phyloP scores from a whole-genome alignment of 1,140 invertebrate species.

The Odontomachus brunneus region DNA sequence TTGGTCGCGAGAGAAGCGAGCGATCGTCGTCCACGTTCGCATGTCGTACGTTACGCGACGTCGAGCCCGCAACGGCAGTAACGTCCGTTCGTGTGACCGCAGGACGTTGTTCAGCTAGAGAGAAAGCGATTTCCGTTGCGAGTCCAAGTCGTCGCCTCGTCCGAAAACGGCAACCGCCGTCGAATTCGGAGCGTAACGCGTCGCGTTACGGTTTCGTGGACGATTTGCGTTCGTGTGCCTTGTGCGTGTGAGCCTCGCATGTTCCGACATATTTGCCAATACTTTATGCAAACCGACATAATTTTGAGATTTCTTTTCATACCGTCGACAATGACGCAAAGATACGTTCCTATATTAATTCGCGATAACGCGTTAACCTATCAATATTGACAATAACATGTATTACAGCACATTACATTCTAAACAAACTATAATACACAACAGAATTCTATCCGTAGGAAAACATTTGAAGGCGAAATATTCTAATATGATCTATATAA shows the following conservation, averaged over 20 bases:
- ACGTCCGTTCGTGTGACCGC: conserved; percentile 57
- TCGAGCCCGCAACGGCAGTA: conserved; percentile 33
- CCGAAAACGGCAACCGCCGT: conserved; percentile 62
- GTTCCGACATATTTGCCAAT: neutral
- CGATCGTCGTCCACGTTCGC: conserved; percentile 34
- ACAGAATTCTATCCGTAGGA: too few relatives aligned
- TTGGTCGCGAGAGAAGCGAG: conserved; percentile 13
- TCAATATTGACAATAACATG: too few relatives aligned
- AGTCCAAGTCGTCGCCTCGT: conserved; percentile 14
- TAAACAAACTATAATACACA: too few relatives aligned
- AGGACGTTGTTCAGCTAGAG: conserved; percentile 54
- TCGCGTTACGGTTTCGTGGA: conserved; percentile 10
- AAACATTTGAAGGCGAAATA: too few relatives aligned
- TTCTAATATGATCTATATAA: too few relatives aligned
- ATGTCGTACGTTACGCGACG: conserved; percentile 42
- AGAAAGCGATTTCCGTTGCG: conserved; percentile 72
- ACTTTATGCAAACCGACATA: neutral
- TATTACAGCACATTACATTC: too few relatives aligned
- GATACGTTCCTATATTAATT: too few relatives aligned
- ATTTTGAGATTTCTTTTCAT: neutral
- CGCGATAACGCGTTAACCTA: too few relatives aligned
- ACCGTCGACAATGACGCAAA: too few relatives aligned
- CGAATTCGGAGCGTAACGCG: conserved; percentile 15
- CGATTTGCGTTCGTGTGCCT: conserved; percentile 52
- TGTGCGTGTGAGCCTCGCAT: conserved; percentile 47